phyloP scores from a whole-genome alignment of 2,113 vertebrate genomes.

The Thalassoma bifasciatum region DNA sequence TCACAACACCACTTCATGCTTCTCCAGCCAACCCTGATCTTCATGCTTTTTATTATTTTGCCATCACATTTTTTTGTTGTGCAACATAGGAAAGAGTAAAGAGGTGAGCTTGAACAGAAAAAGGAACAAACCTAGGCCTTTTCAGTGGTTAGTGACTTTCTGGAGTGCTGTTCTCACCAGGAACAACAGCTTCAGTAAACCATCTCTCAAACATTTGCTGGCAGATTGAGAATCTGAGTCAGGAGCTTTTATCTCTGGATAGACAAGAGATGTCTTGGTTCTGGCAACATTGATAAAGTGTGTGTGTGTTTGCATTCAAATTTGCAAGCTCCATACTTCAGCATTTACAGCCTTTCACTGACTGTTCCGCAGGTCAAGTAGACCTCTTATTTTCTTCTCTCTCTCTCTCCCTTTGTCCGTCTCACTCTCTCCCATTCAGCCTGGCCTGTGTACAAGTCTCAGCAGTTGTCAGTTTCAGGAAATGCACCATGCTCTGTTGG shows the following conservation, averaged over 20 bases:
- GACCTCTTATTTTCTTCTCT: constrained; percentile 1
- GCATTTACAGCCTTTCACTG: constrained; percentile 49
- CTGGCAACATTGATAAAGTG: constrained; percentile 34
- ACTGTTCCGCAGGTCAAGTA: constrained; percentile 45
- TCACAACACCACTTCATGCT: constrained; percentile 34
- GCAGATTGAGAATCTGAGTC: constrained; percentile 33
- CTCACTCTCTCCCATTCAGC: constrained; percentile 45
- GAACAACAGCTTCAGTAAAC: constrained; percentile 35
- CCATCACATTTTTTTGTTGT: constrained; percentile 34
- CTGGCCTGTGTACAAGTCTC: constrained; percentile 56
- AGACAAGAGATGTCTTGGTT: constrained; percentile 15
- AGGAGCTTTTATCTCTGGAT: constrained; percentile 43
- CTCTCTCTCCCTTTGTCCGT: constrained; percentile 13
- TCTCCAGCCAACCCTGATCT: constrained; percentile 19
- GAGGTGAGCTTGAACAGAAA: constrained; percentile 18
- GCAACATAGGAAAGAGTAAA: constrained; percentile 1
- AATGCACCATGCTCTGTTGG: constrained; percentile 74
- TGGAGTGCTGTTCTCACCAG: constrained; percentile 12
- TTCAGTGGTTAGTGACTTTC: neutral
- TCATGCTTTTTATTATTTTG: constrained; percentile 29
- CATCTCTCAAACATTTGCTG: constrained; percentile 44
- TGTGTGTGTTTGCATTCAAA: constrained; percentile 11
- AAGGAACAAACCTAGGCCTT: constrained; percentile 32
- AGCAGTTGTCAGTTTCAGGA: constrained; percentile 80
- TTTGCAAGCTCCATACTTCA: constrained; percentile 37